Evolutionary conservation across 2,888 invertebrate species (phyloP), one percentile per base, ranked within the genome.

Genomic region (Cheilosia vulpina): DNA sequence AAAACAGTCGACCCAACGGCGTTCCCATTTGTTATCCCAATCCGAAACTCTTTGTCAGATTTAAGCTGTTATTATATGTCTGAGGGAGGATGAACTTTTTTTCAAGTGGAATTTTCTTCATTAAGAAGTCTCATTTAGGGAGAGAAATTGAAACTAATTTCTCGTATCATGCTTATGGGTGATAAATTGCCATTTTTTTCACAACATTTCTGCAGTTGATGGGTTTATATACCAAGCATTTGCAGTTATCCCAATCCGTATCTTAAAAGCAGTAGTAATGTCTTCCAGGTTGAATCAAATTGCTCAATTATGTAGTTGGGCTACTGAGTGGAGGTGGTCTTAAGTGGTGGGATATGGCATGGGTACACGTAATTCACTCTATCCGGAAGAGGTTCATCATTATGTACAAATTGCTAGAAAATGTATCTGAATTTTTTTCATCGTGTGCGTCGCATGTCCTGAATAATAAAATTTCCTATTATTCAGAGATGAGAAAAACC

Each of bases 1-100:
- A 19, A 1, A 17, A 47, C 47, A 9, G 2, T 19, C 7, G 7
- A 45, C 45, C 17, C 17, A 17, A 19, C 43, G 43, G n/a, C 17
- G 4, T 15, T n/a, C 11, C n/a, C 69, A 65, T 81, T 81, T 76
- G 57, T 81, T 45, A 45, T 65, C 52, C 81, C 65, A 58, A 75
- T 47, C 34, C 34, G 52, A 47, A 52, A 58, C 58, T 76, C 58
- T 65, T 60, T 81, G 81, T 76, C 58, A 81, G 65, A 43, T 76
- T 76, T 81, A 69, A 75, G 69, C 69, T 75, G 34, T 38, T 57
- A 43, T 38, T 57, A 43, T 41, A 27, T 24, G 41, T 43, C 50
- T 27, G 7, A 60, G 17, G 41, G 60, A 17, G 24, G 43, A 27
- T 81, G 75, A 62, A 63, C 57, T 81, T 50, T 53, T 47, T 55